Base-by-base conservation (phyloP, 2,113 vertebrate genomes). In the Campylomormyrus tamandua region DNA sequence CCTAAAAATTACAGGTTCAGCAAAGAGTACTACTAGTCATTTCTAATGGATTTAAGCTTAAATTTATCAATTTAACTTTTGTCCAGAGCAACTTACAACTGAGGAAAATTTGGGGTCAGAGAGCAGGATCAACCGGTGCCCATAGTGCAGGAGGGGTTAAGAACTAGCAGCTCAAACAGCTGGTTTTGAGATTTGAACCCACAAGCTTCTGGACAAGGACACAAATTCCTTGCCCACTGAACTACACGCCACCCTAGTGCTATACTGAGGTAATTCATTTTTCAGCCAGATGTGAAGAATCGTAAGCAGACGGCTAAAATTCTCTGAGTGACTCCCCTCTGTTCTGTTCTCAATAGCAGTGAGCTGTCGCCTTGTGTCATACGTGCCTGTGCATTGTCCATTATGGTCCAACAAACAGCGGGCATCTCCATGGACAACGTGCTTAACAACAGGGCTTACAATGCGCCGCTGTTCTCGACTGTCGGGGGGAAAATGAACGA, bases 361-460 rank as follows among this genome's bases (percentile, higher is more conserved):
- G 45, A 21, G 90, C 27, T 62, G 52, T n/a, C 53, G 24, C 86
- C 89, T 83, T 87, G 52, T 83, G 88, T 91, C 90, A 90, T 91
- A 90, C 83, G 74, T 91, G 91, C 50, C 88, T 27, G 88, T 87
- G 89, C 89, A 90, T 90, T 92, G 92, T 92, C 87, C 88, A 91
- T 91, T 92, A 77, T 91, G 35, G 83, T 48, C 88, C 53, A 42
- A 84, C 88, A 91, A 84, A 89, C 88, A 88, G 89, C 21, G 9
- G 89, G 66, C 42, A 49, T 90, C 91, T 58, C 90, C 88, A 58
- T 27, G 86, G 77, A 88, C 91, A 91, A 88, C 70, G 88, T 52
- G 85, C 89, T 85, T 89, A 88, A 92, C 7, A 83, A 39, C 80
- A 53, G 74, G 50, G 50, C 48, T 48, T 70, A 93, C 93, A 93